A percentile compares a stretch with the other conserved stretches of the same genome.
These are phyloP conservation scores for Hypomecis atomaria DNA, from an alignment of 2,888 invertebrate species.

Conservation along the genomic window DNA sequence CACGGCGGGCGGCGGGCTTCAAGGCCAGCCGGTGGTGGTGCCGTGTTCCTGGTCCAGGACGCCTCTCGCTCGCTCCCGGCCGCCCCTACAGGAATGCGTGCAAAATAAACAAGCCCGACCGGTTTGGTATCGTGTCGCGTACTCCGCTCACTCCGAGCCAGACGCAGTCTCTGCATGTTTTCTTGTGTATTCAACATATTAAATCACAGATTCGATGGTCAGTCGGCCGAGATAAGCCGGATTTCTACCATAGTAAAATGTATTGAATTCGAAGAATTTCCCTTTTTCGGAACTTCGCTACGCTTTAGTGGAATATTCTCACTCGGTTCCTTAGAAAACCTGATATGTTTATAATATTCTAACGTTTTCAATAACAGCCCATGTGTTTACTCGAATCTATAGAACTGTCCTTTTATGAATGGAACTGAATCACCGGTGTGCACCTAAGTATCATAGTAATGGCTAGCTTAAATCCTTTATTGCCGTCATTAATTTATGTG, in stretches of 20 bases:
- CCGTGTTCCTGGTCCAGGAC: conserved; percentile 72
- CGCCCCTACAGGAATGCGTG: conserved; percentile 78
- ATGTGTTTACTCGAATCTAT: too few relatives aligned
- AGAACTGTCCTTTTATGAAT: not conserved
- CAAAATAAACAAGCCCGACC: conserved; percentile 82
- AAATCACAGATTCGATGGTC: conserved; percentile 46
- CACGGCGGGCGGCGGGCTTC: conserved; percentile 63
- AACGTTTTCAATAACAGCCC: too few relatives aligned
- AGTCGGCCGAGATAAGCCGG: conserved; percentile 48
- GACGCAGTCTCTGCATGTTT: conserved; percentile 63
- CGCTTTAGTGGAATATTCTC: conserved; percentile 15
- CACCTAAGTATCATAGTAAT: conserved; percentile 17
- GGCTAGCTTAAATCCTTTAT: conserved; percentile 32
- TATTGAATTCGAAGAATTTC: conserved; percentile 32
- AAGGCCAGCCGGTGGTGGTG: conserved; percentile 67
- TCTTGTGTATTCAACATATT: conserved; percentile 49
- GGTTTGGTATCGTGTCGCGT: conserved; percentile 73
- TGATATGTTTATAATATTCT: not conserved
- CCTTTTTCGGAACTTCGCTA: conserved; percentile 16
- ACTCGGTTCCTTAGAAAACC: conserved; percentile 11
- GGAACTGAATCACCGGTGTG: conserved; percentile 6
- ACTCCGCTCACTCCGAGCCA: conserved; percentile 66
- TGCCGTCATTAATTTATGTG: conserved; percentile 47
- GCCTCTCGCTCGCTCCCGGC: conserved; percentile 73
- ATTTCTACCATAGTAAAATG: conserved; percentile 42